These are phyloP conservation scores for Anguilla anguilla DNA, from an alignment of 2,797 vertebrate species.

Conservation along the genomic window DNA sequence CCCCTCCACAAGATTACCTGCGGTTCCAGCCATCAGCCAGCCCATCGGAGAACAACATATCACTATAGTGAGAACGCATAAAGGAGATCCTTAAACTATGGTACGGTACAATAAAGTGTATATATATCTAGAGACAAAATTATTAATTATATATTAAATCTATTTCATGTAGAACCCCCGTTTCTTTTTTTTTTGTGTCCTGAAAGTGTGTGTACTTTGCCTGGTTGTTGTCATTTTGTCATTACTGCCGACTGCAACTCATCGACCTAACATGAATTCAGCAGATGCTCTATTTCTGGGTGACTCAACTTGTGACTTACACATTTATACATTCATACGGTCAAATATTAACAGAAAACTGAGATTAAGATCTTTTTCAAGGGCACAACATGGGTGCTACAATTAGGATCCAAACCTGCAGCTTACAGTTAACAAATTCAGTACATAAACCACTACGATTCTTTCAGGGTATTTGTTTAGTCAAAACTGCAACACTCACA, in stretches of 20 bases:
- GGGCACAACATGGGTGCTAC: neutral
- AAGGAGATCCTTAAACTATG: slow-evolving; percentile 47
- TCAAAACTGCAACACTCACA: neutral
- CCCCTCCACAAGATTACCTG: slow-evolving; percentile 1
- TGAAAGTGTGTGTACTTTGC: neutral
- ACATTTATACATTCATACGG: neutral
- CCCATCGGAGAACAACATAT: slow-evolving; percentile 35
- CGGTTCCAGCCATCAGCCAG: slow-evolving; percentile 29
- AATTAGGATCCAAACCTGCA: neutral
- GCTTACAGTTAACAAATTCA: neutral
- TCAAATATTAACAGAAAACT: neutral
- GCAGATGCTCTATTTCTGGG: neutral
- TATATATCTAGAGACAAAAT: slow-evolving; percentile 52
- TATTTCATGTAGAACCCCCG: slow-evolving; percentile 41
- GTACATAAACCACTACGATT: neutral
- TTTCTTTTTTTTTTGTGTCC: neutral
- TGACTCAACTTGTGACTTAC: neutral
- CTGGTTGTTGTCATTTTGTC: neutral
- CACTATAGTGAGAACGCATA: slow-evolving; percentile 40
- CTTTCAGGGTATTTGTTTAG: neutral
- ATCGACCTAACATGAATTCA: neutral
- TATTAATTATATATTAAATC: slow-evolving; percentile 52
- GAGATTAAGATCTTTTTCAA: neutral
- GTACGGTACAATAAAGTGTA: slow-evolving; percentile 43
- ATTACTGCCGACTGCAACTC: neutral